These are phyloP conservation scores for Syndactyla subalaris DNA, from an alignment of 2,797 vertebrate species.

Conservation along the genomic window DNA sequence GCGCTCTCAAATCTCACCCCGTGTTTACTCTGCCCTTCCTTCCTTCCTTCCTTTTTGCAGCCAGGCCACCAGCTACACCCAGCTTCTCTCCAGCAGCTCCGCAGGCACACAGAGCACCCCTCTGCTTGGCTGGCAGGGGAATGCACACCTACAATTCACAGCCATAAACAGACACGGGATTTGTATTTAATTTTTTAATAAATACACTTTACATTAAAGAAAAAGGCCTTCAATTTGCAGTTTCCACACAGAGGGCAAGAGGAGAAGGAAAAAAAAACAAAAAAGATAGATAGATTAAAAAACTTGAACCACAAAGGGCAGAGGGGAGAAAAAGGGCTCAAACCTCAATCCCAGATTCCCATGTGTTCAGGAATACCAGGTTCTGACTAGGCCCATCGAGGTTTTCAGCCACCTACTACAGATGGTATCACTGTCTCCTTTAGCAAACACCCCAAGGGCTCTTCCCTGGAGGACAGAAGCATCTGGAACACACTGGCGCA, in stretches of 20 bases:
- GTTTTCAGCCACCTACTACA: constrained; percentile 31
- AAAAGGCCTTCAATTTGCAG: constrained; percentile 82
- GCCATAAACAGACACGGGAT: constrained; percentile 65
- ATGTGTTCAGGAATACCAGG: constrained; percentile 54
- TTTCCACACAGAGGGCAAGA: constrained; percentile 76
- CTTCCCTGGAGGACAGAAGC: constrained; percentile 38
- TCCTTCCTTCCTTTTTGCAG: background rate
- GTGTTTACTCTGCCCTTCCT: background rate
- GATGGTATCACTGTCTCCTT: background rate
- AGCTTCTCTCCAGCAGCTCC: background rate
- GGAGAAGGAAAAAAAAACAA: background rate
- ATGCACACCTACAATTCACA: background rate
- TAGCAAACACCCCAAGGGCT: background rate
- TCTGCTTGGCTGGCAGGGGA: background rate
- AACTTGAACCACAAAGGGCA: constrained; percentile 75
- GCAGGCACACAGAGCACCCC: background rate
- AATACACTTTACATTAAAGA: constrained; percentile 88
- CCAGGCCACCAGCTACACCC: background rate
- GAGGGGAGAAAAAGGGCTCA: constrained; percentile 71
- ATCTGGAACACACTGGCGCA: constrained; percentile 22
- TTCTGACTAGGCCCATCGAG: constrained; percentile 5
- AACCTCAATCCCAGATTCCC: constrained; percentile 66
- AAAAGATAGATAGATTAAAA: constrained; percentile 57
- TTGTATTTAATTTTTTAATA: constrained; percentile 84
- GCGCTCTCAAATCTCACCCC: background rate